Percentiles rank a stretch among this genome's conserved stretches.
phyloP scores from a whole-genome alignment of 2,888 invertebrate species.

The Nomada flava region DNA sequence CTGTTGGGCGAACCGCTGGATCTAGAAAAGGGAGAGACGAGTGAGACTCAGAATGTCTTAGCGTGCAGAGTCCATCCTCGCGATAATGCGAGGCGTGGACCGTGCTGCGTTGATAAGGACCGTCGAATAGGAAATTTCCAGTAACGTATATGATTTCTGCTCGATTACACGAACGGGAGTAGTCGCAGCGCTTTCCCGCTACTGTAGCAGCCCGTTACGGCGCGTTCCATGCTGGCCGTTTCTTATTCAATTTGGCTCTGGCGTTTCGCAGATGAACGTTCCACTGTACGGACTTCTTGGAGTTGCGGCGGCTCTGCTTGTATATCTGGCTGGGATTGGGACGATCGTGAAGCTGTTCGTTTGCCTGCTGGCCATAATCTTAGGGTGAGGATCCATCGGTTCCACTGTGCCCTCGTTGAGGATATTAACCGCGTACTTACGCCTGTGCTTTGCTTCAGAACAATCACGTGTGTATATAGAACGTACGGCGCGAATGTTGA shows the following conservation, averaged over 20 bases:
- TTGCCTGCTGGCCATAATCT: conserved; percentile 76
- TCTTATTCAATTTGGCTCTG: not conserved
- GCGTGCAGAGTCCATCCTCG: not conserved
- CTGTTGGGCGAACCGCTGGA: not conserved
- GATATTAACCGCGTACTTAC: not conserved
- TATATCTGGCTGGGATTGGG: conserved; percentile 79
- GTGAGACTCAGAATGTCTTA: not conserved
- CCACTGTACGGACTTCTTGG: conserved; percentile 79
- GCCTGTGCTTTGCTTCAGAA: conserved; percentile 68
- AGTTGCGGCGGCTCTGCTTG: conserved; percentile 77
- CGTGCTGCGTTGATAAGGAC: conserved; percentile 14
- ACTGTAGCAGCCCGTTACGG: not conserved
- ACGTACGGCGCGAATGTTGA: conserved; percentile 78
- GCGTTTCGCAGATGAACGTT: conserved; percentile 81
- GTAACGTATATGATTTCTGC: conserved; percentile 22
- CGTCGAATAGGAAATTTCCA: conserved; percentile 42
- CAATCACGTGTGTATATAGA: conserved; percentile 80
- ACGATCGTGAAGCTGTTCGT: conserved; percentile 76
- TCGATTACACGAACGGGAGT: conserved; percentile 22
- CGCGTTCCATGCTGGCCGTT: not conserved
- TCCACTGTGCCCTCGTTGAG: not conserved
- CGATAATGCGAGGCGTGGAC: conserved; percentile 7
- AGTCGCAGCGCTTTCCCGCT: not conserved
- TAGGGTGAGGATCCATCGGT: conserved; percentile 75
- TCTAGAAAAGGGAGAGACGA: not conserved